Conservation (phyloP, 2,113 vertebrate genomes). For the Bagarius yarrelli region DNA sequence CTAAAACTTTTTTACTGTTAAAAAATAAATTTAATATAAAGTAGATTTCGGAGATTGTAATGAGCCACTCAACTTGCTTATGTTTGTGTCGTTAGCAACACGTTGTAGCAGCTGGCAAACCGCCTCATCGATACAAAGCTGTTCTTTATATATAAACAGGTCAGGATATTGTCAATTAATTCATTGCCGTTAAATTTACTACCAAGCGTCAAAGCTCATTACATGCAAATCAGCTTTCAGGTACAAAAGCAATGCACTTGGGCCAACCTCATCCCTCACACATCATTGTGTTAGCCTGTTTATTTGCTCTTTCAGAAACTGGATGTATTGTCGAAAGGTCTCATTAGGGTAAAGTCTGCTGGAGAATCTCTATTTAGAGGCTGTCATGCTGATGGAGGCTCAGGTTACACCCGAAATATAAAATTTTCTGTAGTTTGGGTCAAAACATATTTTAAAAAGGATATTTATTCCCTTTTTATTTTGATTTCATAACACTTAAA, state of each 20-base stretch:
- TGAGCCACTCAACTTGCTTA: background rate
- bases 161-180: background rate
- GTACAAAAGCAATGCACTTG: background rate
- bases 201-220: background rate
- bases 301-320: slow-evolving; percentile 16
- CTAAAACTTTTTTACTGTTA: too few species aligned
- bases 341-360: slow-evolving; percentile 30
- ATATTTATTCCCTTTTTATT: too few species aligned
- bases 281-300: slow-evolving; percentile 8
- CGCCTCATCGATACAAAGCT: background rate
- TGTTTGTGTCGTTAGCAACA: background rate
- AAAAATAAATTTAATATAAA: background rate
- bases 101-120: background rate
- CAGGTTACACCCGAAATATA: too few species aligned
- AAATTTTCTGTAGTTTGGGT: too few species aligned
- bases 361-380: slow-evolving; percentile 28
- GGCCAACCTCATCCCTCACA: slow-evolving; percentile 2
- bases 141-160: background rate
- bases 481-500: background rate
- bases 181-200: background rate
- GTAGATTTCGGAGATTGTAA: too few species aligned
- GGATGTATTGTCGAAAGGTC: slow-evolving; percentile 19
- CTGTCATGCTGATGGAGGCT: slow-evolving; percentile 35
- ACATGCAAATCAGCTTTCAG: slow-evolving; percentile 5
- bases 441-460: slow-evolving; percentile 9